These are phyloP conservation scores for Xestia xanthographa DNA, from an alignment of 2,888 invertebrate genomes.

Conservation along the genomic window DNA sequence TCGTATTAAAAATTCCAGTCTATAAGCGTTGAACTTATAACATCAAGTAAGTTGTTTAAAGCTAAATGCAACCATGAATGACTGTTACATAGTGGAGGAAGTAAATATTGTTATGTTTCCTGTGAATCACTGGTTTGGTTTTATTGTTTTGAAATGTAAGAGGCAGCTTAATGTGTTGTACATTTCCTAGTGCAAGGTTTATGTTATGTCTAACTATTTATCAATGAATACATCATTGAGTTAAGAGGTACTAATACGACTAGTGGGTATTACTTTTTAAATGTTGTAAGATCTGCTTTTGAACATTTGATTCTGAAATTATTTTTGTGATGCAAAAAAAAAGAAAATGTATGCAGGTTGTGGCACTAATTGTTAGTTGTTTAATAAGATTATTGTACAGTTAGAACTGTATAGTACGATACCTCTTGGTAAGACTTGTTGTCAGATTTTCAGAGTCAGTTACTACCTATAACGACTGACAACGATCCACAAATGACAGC, in stretches of 20 bases:
- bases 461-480: too few species aligned
- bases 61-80: conserved; percentile 15
- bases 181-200: conserved; percentile 1
- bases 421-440: too few species aligned
- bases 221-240: not conserved
- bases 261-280: not conserved
- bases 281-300: not conserved
- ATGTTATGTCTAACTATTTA: conserved; percentile 4
- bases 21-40: conserved; percentile 1
- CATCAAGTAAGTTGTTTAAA: conserved; percentile 20
- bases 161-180: not conserved
- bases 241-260: not conserved
- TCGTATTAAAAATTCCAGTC: not conserved
- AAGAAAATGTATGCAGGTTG: not conserved
- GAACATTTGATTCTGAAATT: not conserved
- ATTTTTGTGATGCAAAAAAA: not conserved
- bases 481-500: too few species aligned
- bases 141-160: conserved; percentile 28
- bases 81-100: conserved; percentile 14
- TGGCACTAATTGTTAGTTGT: too few species aligned
- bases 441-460: too few species aligned
- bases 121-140: conserved; percentile 10
- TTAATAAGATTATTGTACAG: too few species aligned
- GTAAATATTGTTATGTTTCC: conserved; percentile 21
- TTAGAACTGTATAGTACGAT: too few species aligned